Evolutionary conservation across 1,140 invertebrate genomes (phyloP).

Genomic region (Diabrotica undecimpunctata): DNA sequence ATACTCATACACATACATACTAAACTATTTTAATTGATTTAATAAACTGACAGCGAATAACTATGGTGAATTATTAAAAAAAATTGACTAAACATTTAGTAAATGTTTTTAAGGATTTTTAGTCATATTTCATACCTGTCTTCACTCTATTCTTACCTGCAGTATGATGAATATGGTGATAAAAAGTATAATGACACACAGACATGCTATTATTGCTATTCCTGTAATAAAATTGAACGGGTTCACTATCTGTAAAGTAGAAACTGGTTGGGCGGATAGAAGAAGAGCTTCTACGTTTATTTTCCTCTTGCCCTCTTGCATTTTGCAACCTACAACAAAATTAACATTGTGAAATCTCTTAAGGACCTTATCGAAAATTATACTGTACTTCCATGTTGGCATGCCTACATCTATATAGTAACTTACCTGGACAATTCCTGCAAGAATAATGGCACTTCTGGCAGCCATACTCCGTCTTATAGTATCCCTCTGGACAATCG

Average conservation of each 20-base stretch:
- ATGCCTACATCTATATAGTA: not conserved
- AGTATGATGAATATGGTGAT: slow-evolving; percentile 63
- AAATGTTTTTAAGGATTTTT: no score
- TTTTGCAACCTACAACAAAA: slow-evolving; percentile 40
- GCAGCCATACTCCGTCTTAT: slow-evolving; percentile 72
- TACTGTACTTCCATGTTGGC: not conserved
- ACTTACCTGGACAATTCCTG: slow-evolving; percentile 69
- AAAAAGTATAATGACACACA: slow-evolving; percentile 63
- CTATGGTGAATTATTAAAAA: no score
- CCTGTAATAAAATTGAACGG: slow-evolving; percentile 60
- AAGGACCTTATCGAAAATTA: no score
- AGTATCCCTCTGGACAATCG: slow-evolving; percentile 79
- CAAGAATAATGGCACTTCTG: slow-evolving; percentile 83
- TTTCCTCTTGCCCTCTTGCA: slow-evolving; percentile 47
- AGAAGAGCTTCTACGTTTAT: slow-evolving; percentile 45
- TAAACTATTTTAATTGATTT: no score
- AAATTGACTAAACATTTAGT: no score
- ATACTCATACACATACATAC: no score
- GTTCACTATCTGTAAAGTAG: slow-evolving; percentile 49
- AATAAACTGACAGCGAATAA: no score
- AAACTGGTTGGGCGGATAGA: slow-evolving; percentile 44
- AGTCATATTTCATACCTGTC: no score
- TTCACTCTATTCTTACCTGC: slow-evolving; percentile 53
- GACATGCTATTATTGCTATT: slow-evolving; percentile 61
- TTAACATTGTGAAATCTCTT: no score